A percentile compares a stretch with the other conserved stretches of the same genome.
Conservation (phyloP, 2,888 invertebrate genomes). For the Merodon equestris region DNA sequence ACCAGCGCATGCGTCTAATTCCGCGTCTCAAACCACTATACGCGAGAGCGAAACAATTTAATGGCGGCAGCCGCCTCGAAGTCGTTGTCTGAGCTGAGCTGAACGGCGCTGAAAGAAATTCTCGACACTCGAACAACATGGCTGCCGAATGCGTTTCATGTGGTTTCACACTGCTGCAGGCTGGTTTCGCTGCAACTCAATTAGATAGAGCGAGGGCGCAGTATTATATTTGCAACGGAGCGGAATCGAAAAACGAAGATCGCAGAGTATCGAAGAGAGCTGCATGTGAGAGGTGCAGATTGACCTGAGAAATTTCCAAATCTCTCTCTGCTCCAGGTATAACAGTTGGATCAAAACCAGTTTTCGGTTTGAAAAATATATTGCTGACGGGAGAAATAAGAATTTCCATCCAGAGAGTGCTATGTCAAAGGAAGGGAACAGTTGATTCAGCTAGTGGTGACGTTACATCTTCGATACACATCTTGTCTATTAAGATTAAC, state of each 20-base stretch:
- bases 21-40: constrained; percentile 76
- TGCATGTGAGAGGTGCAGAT: too few species aligned
- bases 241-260: too few species aligned
- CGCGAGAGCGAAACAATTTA: constrained; percentile 57
- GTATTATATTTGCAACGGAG: too few species aligned
- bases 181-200: neutral
- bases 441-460: too few species aligned
- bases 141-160: constrained; percentile 21
- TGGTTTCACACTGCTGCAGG: constrained; percentile 31
- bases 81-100: constrained; percentile 46
- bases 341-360: constrained; percentile 27
- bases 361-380: constrained; percentile 12
- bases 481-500: too few species aligned
- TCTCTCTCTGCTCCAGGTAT: constrained; percentile 1
- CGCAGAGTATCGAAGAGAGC: too few species aligned
- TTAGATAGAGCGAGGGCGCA: constrained; percentile 22
- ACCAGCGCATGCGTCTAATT: constrained; percentile 73
- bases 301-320: neutral
- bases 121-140: constrained; percentile 63
- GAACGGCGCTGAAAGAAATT: constrained; percentile 2
- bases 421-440: too few species aligned
- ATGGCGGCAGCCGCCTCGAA: constrained; percentile 60
- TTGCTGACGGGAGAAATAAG: too few species aligned
- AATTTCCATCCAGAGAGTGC: too few species aligned
- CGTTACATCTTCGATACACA: too few species aligned